These are phyloP conservation scores for Calameuta filiformis DNA, from an alignment of 2,888 invertebrate genomes.

Conservation along the genomic window DNA sequence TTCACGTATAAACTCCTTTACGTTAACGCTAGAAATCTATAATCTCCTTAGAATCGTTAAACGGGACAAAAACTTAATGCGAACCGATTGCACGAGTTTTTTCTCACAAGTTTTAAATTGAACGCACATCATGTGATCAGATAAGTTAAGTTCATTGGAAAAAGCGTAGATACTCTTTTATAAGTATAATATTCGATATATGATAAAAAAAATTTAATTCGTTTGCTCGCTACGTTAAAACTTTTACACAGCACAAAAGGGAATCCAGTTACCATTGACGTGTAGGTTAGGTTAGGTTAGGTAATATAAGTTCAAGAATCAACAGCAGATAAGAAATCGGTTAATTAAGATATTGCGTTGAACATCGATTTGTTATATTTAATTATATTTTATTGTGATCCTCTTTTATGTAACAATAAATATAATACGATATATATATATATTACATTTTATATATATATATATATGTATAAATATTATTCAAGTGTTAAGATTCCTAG, in stretches of 20 bases:
- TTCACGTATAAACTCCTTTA: not conserved
- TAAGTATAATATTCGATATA: not conserved
- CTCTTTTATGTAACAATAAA: conserved; percentile 21
- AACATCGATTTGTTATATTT: conserved; percentile 17
- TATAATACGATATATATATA: conserved; percentile 9
- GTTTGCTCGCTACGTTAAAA: not conserved
- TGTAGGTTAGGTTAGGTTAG: not conserved
- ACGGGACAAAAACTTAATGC: not conserved
- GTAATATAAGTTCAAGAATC: not conserved
- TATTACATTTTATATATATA: not conserved
- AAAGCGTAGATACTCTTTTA: not conserved
- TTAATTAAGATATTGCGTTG: conserved; percentile 2
- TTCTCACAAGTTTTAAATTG: not conserved
- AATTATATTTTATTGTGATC: conserved; percentile 22
- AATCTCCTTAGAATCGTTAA: not conserved
- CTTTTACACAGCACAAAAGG: not conserved
- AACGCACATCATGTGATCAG: not conserved
- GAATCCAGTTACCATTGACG: not conserved
- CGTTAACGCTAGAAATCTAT: not conserved
- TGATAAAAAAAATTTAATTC: not conserved
- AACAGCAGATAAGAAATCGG: not conserved
- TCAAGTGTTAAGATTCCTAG: not conserved
- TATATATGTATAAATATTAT: not conserved
- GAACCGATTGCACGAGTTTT: not conserved
- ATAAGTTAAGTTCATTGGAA: not conserved